Conservation (phyloP, 1,140 invertebrate genomes). For the Camponotus pennsylvanicus region DNA sequence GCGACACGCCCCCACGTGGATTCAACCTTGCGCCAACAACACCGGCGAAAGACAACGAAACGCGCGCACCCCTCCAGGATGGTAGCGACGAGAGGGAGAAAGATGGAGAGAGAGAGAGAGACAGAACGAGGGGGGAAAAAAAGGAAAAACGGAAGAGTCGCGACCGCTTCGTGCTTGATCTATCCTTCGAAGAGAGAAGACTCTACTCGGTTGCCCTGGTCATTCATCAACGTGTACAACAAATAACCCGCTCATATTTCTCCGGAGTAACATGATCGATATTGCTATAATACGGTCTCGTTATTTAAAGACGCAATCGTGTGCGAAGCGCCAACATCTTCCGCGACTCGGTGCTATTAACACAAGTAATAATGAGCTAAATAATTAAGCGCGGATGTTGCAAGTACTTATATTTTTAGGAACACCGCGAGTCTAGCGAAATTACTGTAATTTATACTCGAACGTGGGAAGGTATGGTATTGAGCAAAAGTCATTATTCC, state of each 20-base stretch:
- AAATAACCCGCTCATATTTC: constrained; percentile 54
- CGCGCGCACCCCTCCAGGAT: constrained; percentile 72
- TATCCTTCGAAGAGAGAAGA: constrained; percentile 34
- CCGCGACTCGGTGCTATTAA: not conserved
- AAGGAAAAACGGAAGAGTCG: constrained; percentile 31
- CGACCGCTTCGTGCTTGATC: constrained; percentile 30
- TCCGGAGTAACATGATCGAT: constrained; percentile 41
- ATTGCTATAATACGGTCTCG: constrained; percentile 19
- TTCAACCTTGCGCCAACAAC: constrained; percentile 83
- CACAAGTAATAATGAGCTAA: constrained; percentile 14
- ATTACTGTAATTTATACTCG: constrained; percentile 5
- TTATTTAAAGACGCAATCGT: constrained; percentile 20
- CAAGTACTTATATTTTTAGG: not conserved
- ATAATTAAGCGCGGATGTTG: not conserved
- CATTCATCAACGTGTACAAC: constrained; percentile 53
- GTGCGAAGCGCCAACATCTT: not conserved
- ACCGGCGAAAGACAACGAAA: constrained; percentile 80
- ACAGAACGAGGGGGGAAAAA: constrained; percentile 1
- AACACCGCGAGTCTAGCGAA: too few relatives aligned
- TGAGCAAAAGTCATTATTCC: constrained; percentile 41
- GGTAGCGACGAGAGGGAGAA: constrained; percentile 48
- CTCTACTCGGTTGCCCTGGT: constrained; percentile 35
- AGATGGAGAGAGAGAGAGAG: constrained; percentile 56
- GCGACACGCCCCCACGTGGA: constrained; percentile 85
- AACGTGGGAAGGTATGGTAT: not conserved